Conservation (phyloP, 2,888 invertebrate genomes). For the Pediacus dermestoides region DNA sequence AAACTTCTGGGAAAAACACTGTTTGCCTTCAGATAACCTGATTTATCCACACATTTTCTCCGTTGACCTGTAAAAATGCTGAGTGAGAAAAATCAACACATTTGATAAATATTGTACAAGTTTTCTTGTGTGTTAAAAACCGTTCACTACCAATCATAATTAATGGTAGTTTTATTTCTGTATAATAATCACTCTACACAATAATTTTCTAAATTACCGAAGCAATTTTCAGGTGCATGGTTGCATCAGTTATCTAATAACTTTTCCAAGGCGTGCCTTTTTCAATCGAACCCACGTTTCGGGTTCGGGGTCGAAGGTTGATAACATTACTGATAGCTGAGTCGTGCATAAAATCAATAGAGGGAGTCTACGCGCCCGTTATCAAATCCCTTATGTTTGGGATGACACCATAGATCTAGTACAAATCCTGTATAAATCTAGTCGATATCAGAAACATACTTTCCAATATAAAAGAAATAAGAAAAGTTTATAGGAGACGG, state of each 20-base stretch:
- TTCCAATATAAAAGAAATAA: no score
- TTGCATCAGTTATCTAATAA: slow-evolving; percentile 1
- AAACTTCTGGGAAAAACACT: background rate
- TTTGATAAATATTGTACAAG: no score
- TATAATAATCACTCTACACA: no score
- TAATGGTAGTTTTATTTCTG: no score
- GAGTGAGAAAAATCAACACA: background rate
- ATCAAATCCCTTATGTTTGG: slow-evolving; percentile 13
- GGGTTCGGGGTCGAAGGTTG: slow-evolving; percentile 10
- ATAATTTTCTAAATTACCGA: no score
- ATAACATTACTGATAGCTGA: slow-evolving; percentile 16
- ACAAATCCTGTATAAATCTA: slow-evolving; percentile 18
- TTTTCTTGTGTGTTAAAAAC: no score
- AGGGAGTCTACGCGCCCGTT: slow-evolving; percentile 5
- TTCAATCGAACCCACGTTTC: slow-evolving; percentile 15
- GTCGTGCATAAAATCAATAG: slow-evolving; percentile 16
- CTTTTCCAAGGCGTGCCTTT: slow-evolving; percentile 9
- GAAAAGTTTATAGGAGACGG: no score
- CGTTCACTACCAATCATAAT: no score
- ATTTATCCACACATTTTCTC: background rate
- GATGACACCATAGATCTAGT: slow-evolving; percentile 13
- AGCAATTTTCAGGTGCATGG: no score
- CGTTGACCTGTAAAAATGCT: slow-evolving; percentile 1
- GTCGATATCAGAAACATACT: background rate
- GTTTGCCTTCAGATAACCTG: slow-evolving; percentile 2